phyloP scores from a whole-genome alignment of 2,888 invertebrate genomes.

The Amorpha juglandis region DNA sequence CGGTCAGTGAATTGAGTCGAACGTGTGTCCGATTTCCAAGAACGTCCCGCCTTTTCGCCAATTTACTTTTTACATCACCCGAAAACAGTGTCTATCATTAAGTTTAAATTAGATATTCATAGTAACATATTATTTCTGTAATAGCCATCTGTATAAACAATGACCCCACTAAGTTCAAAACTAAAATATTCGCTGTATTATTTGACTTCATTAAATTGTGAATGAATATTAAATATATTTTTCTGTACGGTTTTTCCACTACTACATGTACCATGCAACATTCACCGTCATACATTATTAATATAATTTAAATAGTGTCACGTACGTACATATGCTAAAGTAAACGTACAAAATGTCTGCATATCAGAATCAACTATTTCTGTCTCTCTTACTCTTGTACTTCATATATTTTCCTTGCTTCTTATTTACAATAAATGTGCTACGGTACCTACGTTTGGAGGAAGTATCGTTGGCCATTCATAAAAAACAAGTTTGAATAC shows the following conservation, averaged over 20 bases:
- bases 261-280: neutral
- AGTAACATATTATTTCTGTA: slow-evolving; percentile 27
- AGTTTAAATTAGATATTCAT: slow-evolving; percentile 42
- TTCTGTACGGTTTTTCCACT: neutral
- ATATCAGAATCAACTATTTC: neutral
- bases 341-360: too few species aligned
- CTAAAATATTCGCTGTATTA: neutral
- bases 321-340: too few species aligned
- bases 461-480: neutral
- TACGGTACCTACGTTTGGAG: neutral
- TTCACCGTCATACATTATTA: neutral
- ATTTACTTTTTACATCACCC: slow-evolving; percentile 59
- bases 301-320: too few species aligned
- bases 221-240: neutral
- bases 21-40: slow-evolving; percentile 55
- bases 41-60: slow-evolving; percentile 46
- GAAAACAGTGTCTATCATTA: slow-evolving; percentile 53
- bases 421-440: neutral
- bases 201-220: neutral
- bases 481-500: slow-evolving; percentile 17
- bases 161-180: neutral
- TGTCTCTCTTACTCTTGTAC: neutral
- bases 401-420: neutral
- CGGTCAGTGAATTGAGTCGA: slow-evolving; percentile 51
- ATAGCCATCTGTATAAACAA: slow-evolving; percentile 19